phyloP scores from a whole-genome alignment of 2,888 invertebrate genomes.

The Erebia palarica region DNA sequence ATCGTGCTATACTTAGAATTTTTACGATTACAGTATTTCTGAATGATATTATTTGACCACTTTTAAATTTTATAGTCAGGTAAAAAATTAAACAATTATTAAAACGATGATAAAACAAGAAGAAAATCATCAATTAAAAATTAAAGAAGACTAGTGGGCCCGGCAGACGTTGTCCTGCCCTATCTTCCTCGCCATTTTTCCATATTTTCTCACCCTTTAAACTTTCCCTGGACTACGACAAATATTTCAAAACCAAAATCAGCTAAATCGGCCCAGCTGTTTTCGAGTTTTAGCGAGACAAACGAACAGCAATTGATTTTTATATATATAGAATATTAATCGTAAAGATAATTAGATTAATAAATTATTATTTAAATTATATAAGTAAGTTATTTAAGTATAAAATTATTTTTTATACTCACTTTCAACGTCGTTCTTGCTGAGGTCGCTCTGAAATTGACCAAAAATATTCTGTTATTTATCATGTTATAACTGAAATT shows the following conservation, averaged over 20 bases:
- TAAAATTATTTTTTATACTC: conserved; percentile 77
- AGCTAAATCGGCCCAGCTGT: no score
- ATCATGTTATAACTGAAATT: conserved; percentile 56
- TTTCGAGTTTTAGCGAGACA: no score
- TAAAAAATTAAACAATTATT: not conserved
- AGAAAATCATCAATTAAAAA: no score
- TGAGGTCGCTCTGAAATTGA: conserved; percentile 91
- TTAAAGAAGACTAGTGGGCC: not conserved
- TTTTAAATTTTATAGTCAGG: not conserved
- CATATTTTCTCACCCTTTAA: no score
- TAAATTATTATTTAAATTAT: not conserved
- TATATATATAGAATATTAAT: no score
- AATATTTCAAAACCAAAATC: no score
- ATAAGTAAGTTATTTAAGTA: not conserved
- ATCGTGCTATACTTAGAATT: conserved; percentile 72
- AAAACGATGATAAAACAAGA: not conserved
- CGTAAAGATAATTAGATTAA: not conserved
- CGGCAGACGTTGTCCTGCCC: no score
- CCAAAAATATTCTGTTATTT: conserved; percentile 76
- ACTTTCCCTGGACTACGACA: no score
- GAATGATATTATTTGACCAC: not conserved
- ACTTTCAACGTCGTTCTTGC: conserved; percentile 94
- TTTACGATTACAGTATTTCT: conserved; percentile 45
- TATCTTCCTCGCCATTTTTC: no score
- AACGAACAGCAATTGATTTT: no score